These are phyloP conservation scores for Crax fasciolata DNA, from an alignment of 2,797 vertebrate species.

Conservation along the genomic window DNA sequence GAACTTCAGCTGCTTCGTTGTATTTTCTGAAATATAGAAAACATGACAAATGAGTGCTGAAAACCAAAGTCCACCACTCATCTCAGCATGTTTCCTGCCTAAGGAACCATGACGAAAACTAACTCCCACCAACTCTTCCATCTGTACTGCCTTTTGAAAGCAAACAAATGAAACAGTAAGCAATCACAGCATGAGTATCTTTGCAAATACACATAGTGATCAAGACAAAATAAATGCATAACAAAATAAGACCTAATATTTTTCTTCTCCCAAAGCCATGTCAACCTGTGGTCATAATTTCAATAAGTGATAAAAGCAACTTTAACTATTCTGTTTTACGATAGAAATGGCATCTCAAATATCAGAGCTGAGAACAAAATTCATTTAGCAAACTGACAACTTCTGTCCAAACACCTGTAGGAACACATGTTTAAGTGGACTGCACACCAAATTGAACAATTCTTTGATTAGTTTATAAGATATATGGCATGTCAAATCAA, in stretches of 20 bases:
- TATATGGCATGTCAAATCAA: constrained; percentile 32
- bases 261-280: constrained; percentile 18
- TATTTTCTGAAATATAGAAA: not conserved
- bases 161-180: constrained; percentile 35
- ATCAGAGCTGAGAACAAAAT: constrained; percentile 41
- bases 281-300: not conserved
- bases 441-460: constrained; percentile 14
- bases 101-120: constrained; percentile 21
- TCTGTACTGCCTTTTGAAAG: not conserved
- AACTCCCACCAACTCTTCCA: not conserved
- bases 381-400: not conserved
- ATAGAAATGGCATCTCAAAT: constrained; percentile 35
- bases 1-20: not conserved
- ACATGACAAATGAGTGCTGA: not conserved
- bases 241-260: not conserved
- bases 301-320: not conserved
- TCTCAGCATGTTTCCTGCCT: not conserved
- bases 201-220: not conserved
- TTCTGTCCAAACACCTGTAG: constrained; percentile 34
- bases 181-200: not conserved
- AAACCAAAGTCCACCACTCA: not conserved
- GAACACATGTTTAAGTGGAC: not conserved
- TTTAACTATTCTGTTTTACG: not conserved
- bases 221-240: constrained; percentile 2
- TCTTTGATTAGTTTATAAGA: constrained; percentile 53